Evolutionary conservation across 2,888 invertebrate species (phyloP).

Genomic region (Sphaerophoria rueppellii): DNA sequence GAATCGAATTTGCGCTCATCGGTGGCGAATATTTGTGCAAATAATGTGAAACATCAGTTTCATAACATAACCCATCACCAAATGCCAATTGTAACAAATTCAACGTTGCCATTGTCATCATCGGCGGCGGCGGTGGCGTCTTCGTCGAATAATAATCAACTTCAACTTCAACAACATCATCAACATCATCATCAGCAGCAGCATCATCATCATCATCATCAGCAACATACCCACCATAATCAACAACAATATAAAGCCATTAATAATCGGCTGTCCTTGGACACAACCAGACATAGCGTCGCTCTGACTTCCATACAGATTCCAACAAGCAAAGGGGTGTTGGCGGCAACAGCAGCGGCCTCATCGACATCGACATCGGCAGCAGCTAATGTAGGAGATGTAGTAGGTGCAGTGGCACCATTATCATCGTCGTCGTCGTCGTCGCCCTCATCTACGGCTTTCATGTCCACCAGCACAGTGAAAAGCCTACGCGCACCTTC

Average conservation of each 20-base stretch:
- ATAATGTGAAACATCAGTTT: conserved; percentile 79
- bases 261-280: conserved; percentile 76
- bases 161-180: conserved; percentile 66
- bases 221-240: conserved; percentile 70
- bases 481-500: conserved; percentile 69
- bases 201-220: conserved; percentile 61
- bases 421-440: conserved; percentile 74
- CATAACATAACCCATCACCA: conserved; percentile 77
- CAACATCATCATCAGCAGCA: conserved; percentile 66
- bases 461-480: conserved; percentile 74
- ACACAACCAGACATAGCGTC: conserved; percentile 78
- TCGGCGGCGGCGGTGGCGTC: conserved; percentile 50
- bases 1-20: conserved; percentile 90
- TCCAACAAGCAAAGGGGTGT: conserved; percentile 76
- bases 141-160: conserved; percentile 50
- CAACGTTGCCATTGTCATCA: conserved; percentile 50
- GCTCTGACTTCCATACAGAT: conserved; percentile 74
- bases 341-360: conserved; percentile 75
- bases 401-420: conserved; percentile 74
- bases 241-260: conserved; percentile 72
- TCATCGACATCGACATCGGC: conserved; percentile 74
- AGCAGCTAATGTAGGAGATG: conserved; percentile 71
- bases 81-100: conserved; percentile 72
- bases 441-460: conserved; percentile 72
- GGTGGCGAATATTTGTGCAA: conserved; percentile 83